Base-by-base conservation (phyloP, 2,888 invertebrate species). In the Dorcus hopei region DNA sequence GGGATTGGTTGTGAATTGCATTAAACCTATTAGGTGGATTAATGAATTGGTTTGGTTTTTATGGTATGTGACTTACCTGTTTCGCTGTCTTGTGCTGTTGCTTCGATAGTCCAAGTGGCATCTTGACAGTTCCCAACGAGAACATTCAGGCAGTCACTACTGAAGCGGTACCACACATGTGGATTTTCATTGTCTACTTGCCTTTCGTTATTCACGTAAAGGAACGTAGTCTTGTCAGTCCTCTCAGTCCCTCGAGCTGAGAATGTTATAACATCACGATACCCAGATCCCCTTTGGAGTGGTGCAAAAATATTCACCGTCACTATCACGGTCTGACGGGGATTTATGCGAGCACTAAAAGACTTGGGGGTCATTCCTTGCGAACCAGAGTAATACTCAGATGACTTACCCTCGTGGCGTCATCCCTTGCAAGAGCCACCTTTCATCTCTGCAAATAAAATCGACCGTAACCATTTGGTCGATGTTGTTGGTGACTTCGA, bases 401-500 rank as follows among this genome's bases (percentile, higher is more conserved):
- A 3, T 19, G 19, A 79, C 81, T 81, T 75, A 85, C 85, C 77
- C 75, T 39, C 76, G 67, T 2, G 87, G 87, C 38, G 74, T 79
- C 59, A 89, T 80, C 2, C 80, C 80, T 26, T 82, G 77, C 19
- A 89, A 68, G 64, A 85, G 83, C 11, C 82, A 77, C 57, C 83
- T 79, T 68, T 88, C 82, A 53, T 87, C 84, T 8, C 81, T 80
- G 0, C 86, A 87, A 38, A 81, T 82, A 70, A 87, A 89, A 54
- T 76, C 77, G 66, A 85, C 86, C 59, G 79, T 79, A 16, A 82
- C 81, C 0, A 80, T 72, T 61, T 79, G 83, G 8, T 82, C 82
- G n/a, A 83, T 83, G 74, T 84, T 85, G 76, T 91, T 91, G 0
- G 86, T 88, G 0, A 91, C 85, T 75, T 90, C 88, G 69, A 89